Evolutionary conservation across 1,140 invertebrate genomes (phyloP).

Genomic region (Drosophila gunungcola): DNA sequence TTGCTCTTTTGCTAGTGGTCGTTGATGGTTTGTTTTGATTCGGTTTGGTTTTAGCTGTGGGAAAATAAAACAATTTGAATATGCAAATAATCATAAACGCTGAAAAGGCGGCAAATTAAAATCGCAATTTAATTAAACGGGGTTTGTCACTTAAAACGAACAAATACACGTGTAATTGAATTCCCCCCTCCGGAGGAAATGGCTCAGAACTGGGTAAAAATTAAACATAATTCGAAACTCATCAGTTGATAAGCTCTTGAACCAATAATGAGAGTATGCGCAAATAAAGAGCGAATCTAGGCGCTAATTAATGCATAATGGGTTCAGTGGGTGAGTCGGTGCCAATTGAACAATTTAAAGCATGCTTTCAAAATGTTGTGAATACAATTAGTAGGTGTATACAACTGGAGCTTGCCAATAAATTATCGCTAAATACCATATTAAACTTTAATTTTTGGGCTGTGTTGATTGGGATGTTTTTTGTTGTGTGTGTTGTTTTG

Average conservation of each 20-base stretch:
- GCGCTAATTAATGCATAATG: slow-evolving; percentile 46
- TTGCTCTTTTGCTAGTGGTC: slow-evolving; percentile 35
- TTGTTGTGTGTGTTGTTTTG: background rate
- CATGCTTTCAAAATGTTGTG: slow-evolving; percentile 62
- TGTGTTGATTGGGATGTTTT: slow-evolving; percentile 6
- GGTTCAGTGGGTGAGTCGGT: slow-evolving; percentile 29
- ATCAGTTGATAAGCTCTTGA: slow-evolving; percentile 60
- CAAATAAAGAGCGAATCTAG: slow-evolving; percentile 41
- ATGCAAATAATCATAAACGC: slow-evolving; percentile 70
- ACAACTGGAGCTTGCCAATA: slow-evolving; percentile 42
- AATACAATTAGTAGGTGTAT: slow-evolving; percentile 37
- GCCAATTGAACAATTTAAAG: slow-evolving; percentile 71
- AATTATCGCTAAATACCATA: slow-evolving; percentile 48
- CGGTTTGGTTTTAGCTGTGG: slow-evolving; percentile 33
- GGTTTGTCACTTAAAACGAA: slow-evolving; percentile 18
- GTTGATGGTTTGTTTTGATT: slow-evolving; percentile 36
- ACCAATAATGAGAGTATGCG: slow-evolving; percentile 49
- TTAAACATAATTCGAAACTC: slow-evolving; percentile 55
- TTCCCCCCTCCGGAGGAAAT: slow-evolving; percentile 4
- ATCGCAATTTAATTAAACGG: slow-evolving; percentile 57
- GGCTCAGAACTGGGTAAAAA: slow-evolving; percentile 5
- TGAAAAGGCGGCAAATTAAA: slow-evolving; percentile 70
- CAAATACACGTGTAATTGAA: slow-evolving; percentile 37
- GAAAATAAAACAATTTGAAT: slow-evolving; percentile 51
- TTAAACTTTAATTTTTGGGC: slow-evolving; percentile 15